Base-by-base conservation (phyloP, 2,888 invertebrate species). In the Resseliella maxima region DNA sequence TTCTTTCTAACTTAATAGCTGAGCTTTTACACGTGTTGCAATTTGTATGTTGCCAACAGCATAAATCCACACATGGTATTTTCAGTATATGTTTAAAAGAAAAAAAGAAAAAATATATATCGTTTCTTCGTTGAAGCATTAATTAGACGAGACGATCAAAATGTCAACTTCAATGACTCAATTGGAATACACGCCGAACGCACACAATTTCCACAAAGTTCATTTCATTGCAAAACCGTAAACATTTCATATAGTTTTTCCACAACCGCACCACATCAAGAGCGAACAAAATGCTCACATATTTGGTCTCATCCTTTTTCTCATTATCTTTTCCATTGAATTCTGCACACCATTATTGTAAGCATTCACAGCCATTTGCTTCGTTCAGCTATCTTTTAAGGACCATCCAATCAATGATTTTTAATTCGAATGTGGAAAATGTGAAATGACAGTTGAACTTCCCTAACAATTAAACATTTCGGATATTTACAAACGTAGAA, bases 351-450 rank as follows among this genome's bases (percentile, higher is more conserved):
- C 21, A 18, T 50, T 18, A 8, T 50, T 50, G 50, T 2, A 50
- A 18, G 10, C 41, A 41, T 41, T 41, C 41, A 41, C 41, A 41
- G 41, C 46, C 46, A 50, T 50, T 50, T 18, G 46, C 46, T 50
- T n/a, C n/a, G 18, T 50, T 50, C 1, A 50, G 59, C 72, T 72
- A n/a, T n/a, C 27, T 72, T 72, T 27, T 31, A 72, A 72, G 72
- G 15, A 31, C 59, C 35, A 72, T 72, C 72, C 72, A 72, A 72
- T 72, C 72, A 35, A 72, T 72, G 31, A 72, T 72, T 72, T 72
- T 31, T 72, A 72, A 31, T 72, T 72, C 31, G 18, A 72, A 18
- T 31, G 15, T 31, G 15, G 31, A 35, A n/a, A 72, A 72, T 35
- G 18, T 31, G 72, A 72, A 72, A 72, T 72, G 72, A 72, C 72